Evolutionary conservation across 2,113 vertebrate genomes (phyloP).

Genomic region (Nyctibius bracteatus): DNA sequence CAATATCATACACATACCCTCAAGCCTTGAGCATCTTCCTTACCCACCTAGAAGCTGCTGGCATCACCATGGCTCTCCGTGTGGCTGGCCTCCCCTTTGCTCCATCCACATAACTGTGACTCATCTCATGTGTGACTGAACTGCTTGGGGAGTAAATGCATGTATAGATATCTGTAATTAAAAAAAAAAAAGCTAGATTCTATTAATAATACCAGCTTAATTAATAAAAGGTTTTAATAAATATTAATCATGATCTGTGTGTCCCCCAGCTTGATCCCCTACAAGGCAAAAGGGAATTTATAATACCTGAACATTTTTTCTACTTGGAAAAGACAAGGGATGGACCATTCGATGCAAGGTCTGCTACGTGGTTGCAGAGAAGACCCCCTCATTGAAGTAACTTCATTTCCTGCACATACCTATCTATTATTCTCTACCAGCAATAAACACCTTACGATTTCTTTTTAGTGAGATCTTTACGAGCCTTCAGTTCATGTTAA

Average conservation of each 20-base stretch:
- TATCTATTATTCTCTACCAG: not conserved
- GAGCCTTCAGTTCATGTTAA: not conserved
- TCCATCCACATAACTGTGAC: no score
- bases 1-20: no score
- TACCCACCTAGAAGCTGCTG: not conserved
- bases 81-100: not conserved
- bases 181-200: not conserved
- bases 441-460: not conserved
- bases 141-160: not conserved
- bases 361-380: not conserved
- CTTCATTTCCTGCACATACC: not conserved
- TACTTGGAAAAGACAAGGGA: not conserved
- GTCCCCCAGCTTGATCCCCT: not conserved
- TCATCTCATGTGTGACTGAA: not conserved
- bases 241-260: not conserved
- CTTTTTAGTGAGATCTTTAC: not conserved
- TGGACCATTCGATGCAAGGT: not conserved
- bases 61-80: not conserved
- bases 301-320: not conserved
- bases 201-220: not conserved
- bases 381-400: not conserved
- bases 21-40: not conserved
- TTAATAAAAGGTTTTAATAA: not conserved
- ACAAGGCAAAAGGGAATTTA: not conserved
- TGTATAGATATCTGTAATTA: not conserved